Evolutionary conservation across 2,797 vertebrate genomes (phyloP), one percentile per base, ranked within the genome.

Genomic region (Gadopsis bispinosus): DNA sequence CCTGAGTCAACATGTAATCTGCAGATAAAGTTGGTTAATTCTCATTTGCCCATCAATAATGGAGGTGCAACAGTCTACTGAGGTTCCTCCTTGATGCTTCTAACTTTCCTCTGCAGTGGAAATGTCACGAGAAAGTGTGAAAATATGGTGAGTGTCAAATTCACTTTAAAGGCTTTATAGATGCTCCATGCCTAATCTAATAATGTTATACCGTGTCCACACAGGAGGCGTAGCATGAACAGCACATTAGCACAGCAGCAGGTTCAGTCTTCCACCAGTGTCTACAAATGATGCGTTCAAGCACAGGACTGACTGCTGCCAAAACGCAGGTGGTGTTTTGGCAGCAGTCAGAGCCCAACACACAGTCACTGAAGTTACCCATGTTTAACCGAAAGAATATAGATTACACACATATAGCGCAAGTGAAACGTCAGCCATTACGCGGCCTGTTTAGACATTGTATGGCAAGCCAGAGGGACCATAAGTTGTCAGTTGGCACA

Each of bases 121-220:
- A 66, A 66, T 66, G 31, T 66, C 63, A 67, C 26, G 50, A 67
- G 65, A 35, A 54, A 68, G 35, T 68, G 35, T 19, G 22, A 43
- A 43, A 68, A 68, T 55, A 39, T 31, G 13, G 17, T 54, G 54
- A 19, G 53, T 8, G 13, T 31, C 9, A 58, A 51, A 51, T 51
- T 51, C 48, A 11, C 48, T 51, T 20, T 51, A 19, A 47, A 19
- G 33, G 17, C 20, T 35, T 50, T 50, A 51, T 50, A 9, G 33
- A 5, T 17, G 33, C 48, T 66, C 48, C 20, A 26, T 17, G 22
- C 35, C 13, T 41, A 2, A 37, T 11, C 7, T 39, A 39, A 39
- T 10, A 26, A 26, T 12, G 11, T 33, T 56, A 56, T 31, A 33
- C 2, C 4, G 19, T 20, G 33, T 37, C 31, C 11, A 11, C 9